phyloP scores from a whole-genome alignment of 2,797 vertebrate genomes.

The Apodemus agrarius region DNA sequence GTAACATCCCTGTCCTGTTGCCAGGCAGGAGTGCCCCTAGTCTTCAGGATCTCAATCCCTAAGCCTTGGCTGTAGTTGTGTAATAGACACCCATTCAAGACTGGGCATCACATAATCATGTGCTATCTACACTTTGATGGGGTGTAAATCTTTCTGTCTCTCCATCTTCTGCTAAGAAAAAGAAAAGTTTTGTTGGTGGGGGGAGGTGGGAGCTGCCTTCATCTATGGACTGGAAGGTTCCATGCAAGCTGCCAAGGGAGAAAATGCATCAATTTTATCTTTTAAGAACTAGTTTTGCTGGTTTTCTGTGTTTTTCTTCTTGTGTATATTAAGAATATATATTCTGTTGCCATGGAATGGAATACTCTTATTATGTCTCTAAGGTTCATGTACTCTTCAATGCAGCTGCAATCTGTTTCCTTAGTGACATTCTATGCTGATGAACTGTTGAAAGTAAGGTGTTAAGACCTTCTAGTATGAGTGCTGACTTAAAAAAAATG shows the following conservation, averaged over 20 bases:
- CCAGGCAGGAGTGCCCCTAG: not conserved
- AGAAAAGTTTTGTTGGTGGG: not conserved
- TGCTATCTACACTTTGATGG: not conserved
- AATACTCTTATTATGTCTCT: not conserved
- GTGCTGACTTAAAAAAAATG: not conserved
- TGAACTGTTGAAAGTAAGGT: not conserved
- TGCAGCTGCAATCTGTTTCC: not conserved
- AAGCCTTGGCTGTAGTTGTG: no score
- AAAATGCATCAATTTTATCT: not conserved
- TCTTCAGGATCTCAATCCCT: not conserved
- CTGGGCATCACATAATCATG: not conserved
- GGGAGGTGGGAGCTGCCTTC: not conserved
- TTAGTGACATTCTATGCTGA: not conserved
- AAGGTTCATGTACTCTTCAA: not conserved
- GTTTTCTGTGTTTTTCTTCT: not conserved
- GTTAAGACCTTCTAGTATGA: not conserved
- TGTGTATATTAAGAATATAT: not conserved
- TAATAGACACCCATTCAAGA: not conserved
- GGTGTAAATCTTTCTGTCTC: not conserved
- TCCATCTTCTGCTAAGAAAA: not conserved
- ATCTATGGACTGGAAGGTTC: not conserved
- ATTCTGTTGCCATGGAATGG: not conserved
- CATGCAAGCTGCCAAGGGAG: not conserved
- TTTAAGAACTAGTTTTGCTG: not conserved
- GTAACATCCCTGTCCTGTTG: not conserved